Percentiles rank a stretch among this genome's conserved stretches.
phyloP scores from a whole-genome alignment of 1,140 invertebrate species.

The Trichogramma pretiosum region DNA sequence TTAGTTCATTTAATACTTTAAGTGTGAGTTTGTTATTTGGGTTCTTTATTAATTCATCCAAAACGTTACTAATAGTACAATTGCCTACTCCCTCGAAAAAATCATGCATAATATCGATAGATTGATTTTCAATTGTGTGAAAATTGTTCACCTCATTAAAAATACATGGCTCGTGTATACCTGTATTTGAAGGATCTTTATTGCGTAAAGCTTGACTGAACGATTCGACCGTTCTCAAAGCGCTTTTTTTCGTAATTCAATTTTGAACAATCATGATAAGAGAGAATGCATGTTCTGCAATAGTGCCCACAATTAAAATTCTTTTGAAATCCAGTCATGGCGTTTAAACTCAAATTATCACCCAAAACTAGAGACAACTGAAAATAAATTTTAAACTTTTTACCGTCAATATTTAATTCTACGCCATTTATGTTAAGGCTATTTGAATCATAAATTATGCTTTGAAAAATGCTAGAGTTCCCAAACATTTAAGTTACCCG shows the following conservation, averaged over 20 bases:
- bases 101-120: constrained; percentile 8
- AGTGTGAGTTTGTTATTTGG: no score
- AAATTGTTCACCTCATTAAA: constrained; percentile 6
- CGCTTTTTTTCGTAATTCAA: not conserved
- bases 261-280: not conserved
- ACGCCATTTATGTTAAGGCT: not conserved
- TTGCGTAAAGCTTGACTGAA: not conserved
- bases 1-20: no score
- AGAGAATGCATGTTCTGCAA: not conserved
- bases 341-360: constrained; percentile 6
- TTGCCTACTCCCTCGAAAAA: constrained; percentile 2
- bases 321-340: constrained; percentile 1
- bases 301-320: not conserved
- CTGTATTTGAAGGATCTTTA: not conserved
- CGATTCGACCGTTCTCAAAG: not conserved
- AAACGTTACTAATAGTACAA: no score
- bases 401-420: not conserved
- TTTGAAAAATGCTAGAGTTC: constrained; percentile 1
- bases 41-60: no score
- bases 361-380: not conserved
- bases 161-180: constrained; percentile 3
- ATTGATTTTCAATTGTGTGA: not conserved
- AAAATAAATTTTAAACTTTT: not conserved
- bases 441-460: not conserved
- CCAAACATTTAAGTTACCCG: no score